phyloP scores from a whole-genome alignment of 1,140 invertebrate species.

The Zaprionus ghesquierei region DNA sequence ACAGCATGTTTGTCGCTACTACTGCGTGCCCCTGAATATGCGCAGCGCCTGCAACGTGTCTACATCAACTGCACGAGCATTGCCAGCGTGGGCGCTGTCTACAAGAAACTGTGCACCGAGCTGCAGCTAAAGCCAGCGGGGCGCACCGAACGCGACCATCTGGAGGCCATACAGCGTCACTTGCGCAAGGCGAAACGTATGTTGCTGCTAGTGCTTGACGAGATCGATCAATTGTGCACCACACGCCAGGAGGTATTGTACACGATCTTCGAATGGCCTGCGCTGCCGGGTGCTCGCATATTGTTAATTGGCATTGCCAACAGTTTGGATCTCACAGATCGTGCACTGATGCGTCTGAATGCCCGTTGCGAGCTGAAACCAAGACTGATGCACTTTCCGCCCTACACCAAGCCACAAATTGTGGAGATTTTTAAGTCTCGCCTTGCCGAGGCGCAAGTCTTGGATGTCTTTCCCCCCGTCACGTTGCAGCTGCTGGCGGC shows the following conservation, averaged over 20 bases:
- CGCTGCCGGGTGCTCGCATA: slow-evolving; percentile 87
- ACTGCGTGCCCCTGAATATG: slow-evolving; percentile 85
- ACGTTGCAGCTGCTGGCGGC: slow-evolving; percentile 95
- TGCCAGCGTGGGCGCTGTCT: slow-evolving; percentile 89
- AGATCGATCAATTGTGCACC: slow-evolving; percentile 93
- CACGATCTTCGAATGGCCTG: slow-evolving; percentile 96
- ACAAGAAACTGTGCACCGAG: slow-evolving; percentile 87
- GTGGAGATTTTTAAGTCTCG: slow-evolving; percentile 91
- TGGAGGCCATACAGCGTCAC: slow-evolving; percentile 87
- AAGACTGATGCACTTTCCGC: slow-evolving; percentile 93
- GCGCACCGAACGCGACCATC: slow-evolving; percentile 85
- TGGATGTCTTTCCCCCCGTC: slow-evolving; percentile 89
- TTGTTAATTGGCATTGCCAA: slow-evolving; percentile 97
- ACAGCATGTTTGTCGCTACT: slow-evolving; percentile 93
- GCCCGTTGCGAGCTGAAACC: slow-evolving; percentile 88
- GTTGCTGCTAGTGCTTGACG: slow-evolving; percentile 95
- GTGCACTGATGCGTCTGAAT: slow-evolving; percentile 93
- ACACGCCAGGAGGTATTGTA: slow-evolving; percentile 95
- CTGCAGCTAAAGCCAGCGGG: slow-evolving; percentile 84
- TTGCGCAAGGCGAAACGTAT: slow-evolving; percentile 87
- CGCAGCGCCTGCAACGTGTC: slow-evolving; percentile 86
- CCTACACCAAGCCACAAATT: slow-evolving; percentile 96
- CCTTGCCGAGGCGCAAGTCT: slow-evolving; percentile 87
- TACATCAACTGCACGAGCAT: slow-evolving; percentile 93
- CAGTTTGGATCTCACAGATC: slow-evolving; percentile 96